Base-by-base conservation (phyloP, 2,888 invertebrate species). In the Micoletzkya japonica region DNA sequence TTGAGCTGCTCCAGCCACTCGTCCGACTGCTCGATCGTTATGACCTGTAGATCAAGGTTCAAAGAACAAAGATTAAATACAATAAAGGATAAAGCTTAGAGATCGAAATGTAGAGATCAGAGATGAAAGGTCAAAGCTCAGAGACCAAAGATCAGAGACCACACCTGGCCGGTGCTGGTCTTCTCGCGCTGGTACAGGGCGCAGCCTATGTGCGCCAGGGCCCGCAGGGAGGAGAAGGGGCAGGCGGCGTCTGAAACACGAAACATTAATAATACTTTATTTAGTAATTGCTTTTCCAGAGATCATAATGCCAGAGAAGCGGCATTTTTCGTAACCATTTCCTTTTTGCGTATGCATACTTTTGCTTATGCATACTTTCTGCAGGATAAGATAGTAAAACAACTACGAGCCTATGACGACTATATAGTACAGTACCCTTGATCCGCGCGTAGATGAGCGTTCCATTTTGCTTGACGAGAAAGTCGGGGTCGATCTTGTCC, bases 151-250 rank as follows among this genome's bases (percentile, higher is more conserved):
- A 39, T 2, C 10, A 2, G 49, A 2, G 20, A 36, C 28, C 36
- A 34, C 30, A 66, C 57, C 67, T 67, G 67, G 2, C 67, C 67
- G 34, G 32, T 30, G 20, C 24, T 56, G 49, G 50, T 44, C 44
- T 67, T 67, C 49, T 67, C 67, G 3, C 67, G 20, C 2, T 34
- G 32, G 49, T 32, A 67, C 6, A 67, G 67, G n/a, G 39, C 67
- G 6, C n/a, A 36, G 7, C 30, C 37, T 30, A 67, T 67, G 32
- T 44, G n/a, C 34, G 56, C 57, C 24, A 67, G 56, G 2, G 44
- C 32, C 17, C 57, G 30, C 67, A 57, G 26, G 2, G 57, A 34
- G 2, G 67, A 57, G 30, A 57, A 28, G 32, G 54, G 24, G 2
- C 39, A 37, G 7, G 54, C 17, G 2, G 52, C 66, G 14, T 34